phyloP scores from a whole-genome alignment of 2,797 vertebrate genomes.

The Furcifer pardalis region DNA sequence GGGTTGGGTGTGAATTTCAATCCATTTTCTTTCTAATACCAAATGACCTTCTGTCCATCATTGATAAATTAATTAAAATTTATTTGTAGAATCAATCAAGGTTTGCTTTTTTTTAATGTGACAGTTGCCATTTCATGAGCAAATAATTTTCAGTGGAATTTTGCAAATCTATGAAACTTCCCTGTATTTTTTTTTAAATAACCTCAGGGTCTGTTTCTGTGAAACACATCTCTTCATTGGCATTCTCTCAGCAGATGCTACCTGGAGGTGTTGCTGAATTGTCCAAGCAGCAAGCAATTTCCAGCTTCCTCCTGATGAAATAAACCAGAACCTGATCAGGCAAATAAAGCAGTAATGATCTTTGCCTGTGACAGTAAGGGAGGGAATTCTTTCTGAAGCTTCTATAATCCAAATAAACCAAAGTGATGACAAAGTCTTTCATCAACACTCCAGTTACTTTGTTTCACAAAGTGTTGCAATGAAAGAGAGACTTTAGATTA shows the following conservation, averaged over 20 bases:
- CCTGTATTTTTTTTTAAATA: background rate
- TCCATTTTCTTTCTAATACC: background rate
- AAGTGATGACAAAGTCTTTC: conserved; percentile 49
- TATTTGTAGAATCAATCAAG: background rate
- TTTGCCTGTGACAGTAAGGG: background rate
- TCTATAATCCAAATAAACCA: conserved; percentile 42
- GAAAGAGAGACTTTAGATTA: conserved; percentile 78
- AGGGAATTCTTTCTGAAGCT: background rate
- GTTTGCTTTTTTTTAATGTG: background rate
- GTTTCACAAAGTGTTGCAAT: conserved; percentile 72
- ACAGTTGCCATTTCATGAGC: background rate
- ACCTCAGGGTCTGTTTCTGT: background rate
- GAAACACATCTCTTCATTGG: background rate
- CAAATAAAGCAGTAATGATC: background rate
- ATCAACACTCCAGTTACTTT: conserved; percentile 67
- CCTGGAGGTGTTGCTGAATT: background rate
- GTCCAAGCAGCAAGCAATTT: background rate
- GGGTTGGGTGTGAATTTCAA: background rate
- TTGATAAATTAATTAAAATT: background rate
- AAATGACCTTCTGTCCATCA: background rate
- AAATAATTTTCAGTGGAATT: background rate
- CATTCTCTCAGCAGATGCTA: background rate
- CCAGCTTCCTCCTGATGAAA: too few relatives aligned
- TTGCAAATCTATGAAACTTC: too few relatives aligned
- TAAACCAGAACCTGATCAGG: background rate